Conservation (phyloP, 2,113 vertebrate species). For the Menura novaehollandiae region DNA sequence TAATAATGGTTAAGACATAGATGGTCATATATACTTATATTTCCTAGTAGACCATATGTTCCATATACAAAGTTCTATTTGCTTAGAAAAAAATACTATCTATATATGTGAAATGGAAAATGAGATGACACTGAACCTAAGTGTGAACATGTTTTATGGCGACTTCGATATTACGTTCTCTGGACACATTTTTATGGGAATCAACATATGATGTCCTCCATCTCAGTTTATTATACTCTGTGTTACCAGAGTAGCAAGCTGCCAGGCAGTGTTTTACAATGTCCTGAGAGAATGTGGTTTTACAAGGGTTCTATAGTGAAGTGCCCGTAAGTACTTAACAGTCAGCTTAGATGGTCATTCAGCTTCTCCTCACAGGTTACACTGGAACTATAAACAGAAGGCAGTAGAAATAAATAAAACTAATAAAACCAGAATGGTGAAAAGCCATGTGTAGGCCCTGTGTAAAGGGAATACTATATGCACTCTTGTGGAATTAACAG, state of each 20-base stretch:
- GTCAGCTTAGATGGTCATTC: background rate
- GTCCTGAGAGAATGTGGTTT: background rate
- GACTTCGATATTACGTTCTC: background rate
- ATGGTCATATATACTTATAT: accelerated
- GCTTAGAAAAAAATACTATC: background rate
- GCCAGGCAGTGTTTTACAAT: background rate
- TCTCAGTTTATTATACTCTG: background rate
- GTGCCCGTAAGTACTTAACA: background rate
- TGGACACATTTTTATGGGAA: background rate
- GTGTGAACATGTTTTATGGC: background rate
- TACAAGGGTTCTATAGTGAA: background rate
- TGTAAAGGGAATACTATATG: background rate
- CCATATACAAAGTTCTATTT: background rate
- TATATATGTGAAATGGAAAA: background rate
- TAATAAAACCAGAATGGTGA: constrained; percentile 2
- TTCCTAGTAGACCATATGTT: background rate
- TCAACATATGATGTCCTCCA: background rate
- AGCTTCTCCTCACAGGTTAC: background rate
- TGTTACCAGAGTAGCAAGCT: background rate
- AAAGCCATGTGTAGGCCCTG: background rate
- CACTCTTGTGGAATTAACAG: background rate
- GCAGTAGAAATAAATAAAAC: constrained; percentile 37
- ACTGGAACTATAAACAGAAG: constrained; percentile 23
- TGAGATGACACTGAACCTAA: background rate
- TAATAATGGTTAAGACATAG: background rate